These are phyloP conservation scores for Macquaria australasica DNA, from an alignment of 2,113 vertebrate genomes.

Conservation along the genomic window DNA sequence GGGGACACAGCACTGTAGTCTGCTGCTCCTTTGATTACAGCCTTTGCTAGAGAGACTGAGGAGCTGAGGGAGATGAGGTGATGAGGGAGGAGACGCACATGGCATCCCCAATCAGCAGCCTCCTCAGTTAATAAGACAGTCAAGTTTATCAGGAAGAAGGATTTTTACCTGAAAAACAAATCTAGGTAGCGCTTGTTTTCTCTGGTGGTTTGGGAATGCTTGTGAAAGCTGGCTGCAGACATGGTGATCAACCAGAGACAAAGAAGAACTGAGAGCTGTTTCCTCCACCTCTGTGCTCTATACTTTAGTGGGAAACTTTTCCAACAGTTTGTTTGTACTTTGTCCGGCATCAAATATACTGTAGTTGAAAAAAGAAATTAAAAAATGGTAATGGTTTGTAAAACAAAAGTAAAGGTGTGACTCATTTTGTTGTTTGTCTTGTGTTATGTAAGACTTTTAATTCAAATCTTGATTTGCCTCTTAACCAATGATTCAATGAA, in stretches of 20 bases:
- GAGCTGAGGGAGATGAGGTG: constrained; percentile 13
- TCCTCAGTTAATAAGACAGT: constrained; percentile 36
- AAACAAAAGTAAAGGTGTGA: neutral
- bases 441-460: neutral
- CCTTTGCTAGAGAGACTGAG: constrained; percentile 34
- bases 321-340: constrained; percentile 11
- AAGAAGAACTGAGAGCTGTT: constrained; percentile 7
- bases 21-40: constrained; percentile 51
- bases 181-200: constrained; percentile 30
- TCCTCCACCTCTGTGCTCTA: constrained; percentile 14
- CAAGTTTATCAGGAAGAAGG: constrained; percentile 13
- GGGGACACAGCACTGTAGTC: constrained; percentile 38
- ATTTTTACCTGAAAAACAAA: neutral
- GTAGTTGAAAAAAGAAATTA: neutral
- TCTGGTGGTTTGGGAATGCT: constrained; percentile 10
- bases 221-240: constrained; percentile 10
- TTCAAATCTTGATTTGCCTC: neutral
- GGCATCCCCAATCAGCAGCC: constrained; percentile 30
- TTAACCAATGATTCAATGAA: neutral
- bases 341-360: constrained; percentile 18
- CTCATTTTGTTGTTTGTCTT: neutral
- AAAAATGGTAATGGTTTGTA: neutral
- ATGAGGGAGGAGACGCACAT: constrained; percentile 7
- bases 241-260: constrained; percentile 14
- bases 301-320: constrained; percentile 8